Evolutionary conservation across 2,888 invertebrate genomes (phyloP).

Genomic region (Patella caerulea): DNA sequence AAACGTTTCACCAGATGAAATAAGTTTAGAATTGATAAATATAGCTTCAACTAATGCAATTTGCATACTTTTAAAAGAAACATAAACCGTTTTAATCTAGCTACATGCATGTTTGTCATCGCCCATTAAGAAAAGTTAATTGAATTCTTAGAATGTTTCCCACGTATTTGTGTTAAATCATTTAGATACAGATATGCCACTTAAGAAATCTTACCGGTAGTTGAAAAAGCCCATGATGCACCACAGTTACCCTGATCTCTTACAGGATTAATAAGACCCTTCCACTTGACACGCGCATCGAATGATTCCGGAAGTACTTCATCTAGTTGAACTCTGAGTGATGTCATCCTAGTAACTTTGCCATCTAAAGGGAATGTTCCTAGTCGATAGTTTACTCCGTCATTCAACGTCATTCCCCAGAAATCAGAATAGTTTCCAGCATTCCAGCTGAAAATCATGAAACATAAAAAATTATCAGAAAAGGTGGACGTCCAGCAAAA

Average conservation of each 20-base stretch:
- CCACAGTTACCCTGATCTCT: constrained; percentile 82
- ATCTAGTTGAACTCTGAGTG: constrained; percentile 50
- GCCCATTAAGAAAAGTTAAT: no score
- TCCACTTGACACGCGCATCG: constrained; percentile 85
- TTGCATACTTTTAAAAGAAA: no score
- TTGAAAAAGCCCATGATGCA: constrained; percentile 93
- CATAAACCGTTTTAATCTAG: no score
- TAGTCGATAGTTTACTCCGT: constrained; percentile 83
- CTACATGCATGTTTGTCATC: no score
- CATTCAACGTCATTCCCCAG: constrained; percentile 85
- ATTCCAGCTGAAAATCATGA: constrained; percentile 78
- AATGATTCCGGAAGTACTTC: constrained; percentile 77
- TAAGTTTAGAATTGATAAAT: no score
- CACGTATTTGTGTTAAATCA: no score
- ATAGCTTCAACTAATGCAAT: no score
- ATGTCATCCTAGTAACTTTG: constrained; percentile 67
- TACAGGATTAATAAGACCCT: constrained; percentile 79
- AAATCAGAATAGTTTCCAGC: constrained; percentile 87
- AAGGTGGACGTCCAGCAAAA: neutral
- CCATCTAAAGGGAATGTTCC: constrained; percentile 78
- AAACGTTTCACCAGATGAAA: no score
- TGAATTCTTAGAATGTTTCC: no score
- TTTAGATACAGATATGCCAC: no score
- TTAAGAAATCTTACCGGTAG: constrained; percentile 74
- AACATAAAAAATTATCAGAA: neutral